phyloP scores from a whole-genome alignment of 1,140 invertebrate genomes.

The Macrostomum lignano region DNA sequence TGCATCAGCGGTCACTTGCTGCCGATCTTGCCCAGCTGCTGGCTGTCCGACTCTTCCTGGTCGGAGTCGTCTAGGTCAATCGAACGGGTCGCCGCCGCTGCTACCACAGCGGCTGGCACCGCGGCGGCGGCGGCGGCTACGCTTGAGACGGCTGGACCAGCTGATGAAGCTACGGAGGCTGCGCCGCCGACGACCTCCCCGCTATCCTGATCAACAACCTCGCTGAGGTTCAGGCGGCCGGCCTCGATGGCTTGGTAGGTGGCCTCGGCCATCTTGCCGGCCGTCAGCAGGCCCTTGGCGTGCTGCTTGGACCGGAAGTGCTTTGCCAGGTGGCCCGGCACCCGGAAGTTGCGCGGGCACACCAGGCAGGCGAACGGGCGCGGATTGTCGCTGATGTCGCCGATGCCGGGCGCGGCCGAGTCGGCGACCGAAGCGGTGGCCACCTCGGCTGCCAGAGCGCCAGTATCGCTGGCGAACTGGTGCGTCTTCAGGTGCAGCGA shows the following conservation, averaged over 20 bases:
- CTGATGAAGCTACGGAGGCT: too few relatives aligned
- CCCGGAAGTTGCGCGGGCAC: constrained; percentile 76
- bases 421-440: background rate
- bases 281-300: constrained; percentile 67
- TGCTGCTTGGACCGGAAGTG: constrained; percentile 85
- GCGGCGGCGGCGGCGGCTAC: too few relatives aligned
- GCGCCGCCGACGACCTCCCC: background rate
- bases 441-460: constrained; percentile 42
- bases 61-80: too few relatives aligned
- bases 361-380: constrained; percentile 71
- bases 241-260: constrained; percentile 73
- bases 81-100: too few relatives aligned
- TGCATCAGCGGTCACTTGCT: too few relatives aligned
- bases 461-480: constrained; percentile 12
- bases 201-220: constrained; percentile 37
- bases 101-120: too few relatives aligned
- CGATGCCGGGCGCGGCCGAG: background rate
- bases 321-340: constrained; percentile 76
- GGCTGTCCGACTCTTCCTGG: too few relatives aligned
- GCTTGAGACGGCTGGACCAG: too few relatives aligned
- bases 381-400: constrained; percentile 46
- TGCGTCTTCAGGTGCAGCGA: background rate
- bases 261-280: constrained; percentile 72
- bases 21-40: too few relatives aligned
- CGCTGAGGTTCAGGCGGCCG: constrained; percentile 55